Base-by-base conservation (phyloP, 2,113 vertebrate genomes). In the Stercorarius parasiticus region DNA sequence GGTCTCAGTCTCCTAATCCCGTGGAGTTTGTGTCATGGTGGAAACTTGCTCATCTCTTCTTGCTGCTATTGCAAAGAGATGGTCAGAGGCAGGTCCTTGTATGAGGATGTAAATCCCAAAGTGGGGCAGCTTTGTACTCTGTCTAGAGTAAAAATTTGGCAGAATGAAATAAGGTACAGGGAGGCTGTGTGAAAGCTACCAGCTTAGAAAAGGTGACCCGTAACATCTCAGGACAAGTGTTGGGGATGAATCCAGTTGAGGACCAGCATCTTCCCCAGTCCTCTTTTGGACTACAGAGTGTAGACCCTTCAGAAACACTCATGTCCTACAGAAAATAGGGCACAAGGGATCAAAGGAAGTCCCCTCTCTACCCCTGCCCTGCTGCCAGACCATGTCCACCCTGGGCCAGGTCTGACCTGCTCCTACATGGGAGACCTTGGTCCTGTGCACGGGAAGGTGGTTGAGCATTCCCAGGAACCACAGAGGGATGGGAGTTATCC, bases 101-200 rank as follows among this genome's bases (percentile, higher is more conserved):
- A 4, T 1, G 2, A 19, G 15, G 25, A 15, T 42, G 9, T 12
- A 58, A 74, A n/a, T 30, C 56, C 56, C 0, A 0, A 32, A 65
- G 7, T 7, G 26, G 30, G 29, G 53, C 34, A 76, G 29, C 25
- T 74, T 76, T 42, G 18, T 38, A 38, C 11, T 45, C 8, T 18
- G 20, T 5, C 36, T 27, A 32, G 25, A 25, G 23, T 38, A 43
- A 85, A 89, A 43, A 13, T 12, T 47, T 65, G n/a, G 29, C 43
- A 42, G 18, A 10, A 11, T 43, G 22, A 56, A 80, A 18, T 30
- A 69, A 56, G 34, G 61, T 32, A 47, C 5, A 5, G 18, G 5
- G 9, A 4, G 0, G 9, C 7, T 56, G 11, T 30, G 25, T 1
- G 1, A 45, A 70, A 90, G 43, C 10, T 36, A 9, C 10, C 23